A percentile compares a stretch with the other conserved stretches of the same genome.
Evolutionary conservation across 2,888 invertebrate species (phyloP).

Genomic region (Psococerastis gibbosa): DNA sequence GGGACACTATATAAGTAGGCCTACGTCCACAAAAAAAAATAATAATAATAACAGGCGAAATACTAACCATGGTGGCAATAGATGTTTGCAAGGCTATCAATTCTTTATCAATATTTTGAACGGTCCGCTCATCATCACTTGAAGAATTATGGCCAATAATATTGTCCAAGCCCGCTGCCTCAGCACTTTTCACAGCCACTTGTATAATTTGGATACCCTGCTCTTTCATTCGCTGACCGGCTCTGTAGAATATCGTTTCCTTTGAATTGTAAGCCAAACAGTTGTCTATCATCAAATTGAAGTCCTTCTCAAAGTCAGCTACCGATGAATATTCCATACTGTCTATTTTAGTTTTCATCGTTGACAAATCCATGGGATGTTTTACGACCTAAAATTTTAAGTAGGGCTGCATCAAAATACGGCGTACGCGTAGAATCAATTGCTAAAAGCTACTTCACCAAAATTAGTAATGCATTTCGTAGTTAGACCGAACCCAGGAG

Average conservation of each 20-base stretch:
- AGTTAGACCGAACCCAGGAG: no score
- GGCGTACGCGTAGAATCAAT: constrained; percentile 8
- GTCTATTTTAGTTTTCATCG: constrained; percentile 65
- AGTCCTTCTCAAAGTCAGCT: constrained; percentile 70
- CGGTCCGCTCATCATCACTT: no score
- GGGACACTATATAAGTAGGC: no score
- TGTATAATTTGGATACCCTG: constrained; percentile 66
- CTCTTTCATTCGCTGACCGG: constrained; percentile 76
- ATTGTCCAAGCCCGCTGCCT: constrained; percentile 40
- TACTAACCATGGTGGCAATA: constrained; percentile 15
- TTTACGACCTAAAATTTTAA: constrained; percentile 52
- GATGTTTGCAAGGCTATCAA: neutral
- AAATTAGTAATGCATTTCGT: no score
- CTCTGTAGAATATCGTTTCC: constrained; percentile 85
- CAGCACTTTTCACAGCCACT: constrained; percentile 54
- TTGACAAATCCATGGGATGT: constrained; percentile 75
- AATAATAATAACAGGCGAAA: no score
- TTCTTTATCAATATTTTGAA: no score
- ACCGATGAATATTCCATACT: constrained; percentile 46
- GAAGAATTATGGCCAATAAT: no score
- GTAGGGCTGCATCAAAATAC: constrained; percentile 67
- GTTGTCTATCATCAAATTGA: constrained; percentile 89
- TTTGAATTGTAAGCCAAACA: constrained; percentile 89
- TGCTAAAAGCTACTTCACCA: neutral
- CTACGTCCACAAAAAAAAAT: no score